phyloP scores from a whole-genome alignment of 2,888 invertebrate genomes.

The Lottia gigantea region DNA sequence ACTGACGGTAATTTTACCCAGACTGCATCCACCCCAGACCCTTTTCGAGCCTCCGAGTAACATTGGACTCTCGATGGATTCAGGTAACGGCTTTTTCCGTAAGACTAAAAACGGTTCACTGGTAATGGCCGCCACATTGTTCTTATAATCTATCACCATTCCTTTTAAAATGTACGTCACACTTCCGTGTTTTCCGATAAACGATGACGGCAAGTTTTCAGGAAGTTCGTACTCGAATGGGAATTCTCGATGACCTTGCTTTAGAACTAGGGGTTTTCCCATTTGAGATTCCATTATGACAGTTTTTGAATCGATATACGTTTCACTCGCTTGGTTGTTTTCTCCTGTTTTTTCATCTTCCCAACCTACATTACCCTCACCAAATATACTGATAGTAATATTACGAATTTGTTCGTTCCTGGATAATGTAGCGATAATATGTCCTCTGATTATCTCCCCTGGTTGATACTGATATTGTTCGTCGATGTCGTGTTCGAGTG shows the following conservation, averaged over 20 bases:
- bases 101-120: slow-evolving; percentile 66
- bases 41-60: slow-evolving; percentile 41
- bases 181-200: slow-evolving; percentile 67
- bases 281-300: slow-evolving; percentile 32
- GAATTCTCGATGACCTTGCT: slow-evolving; percentile 55
- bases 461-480: slow-evolving; percentile 68
- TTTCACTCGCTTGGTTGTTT: slow-evolving; percentile 54
- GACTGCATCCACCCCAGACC: slow-evolving; percentile 52
- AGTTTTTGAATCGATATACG: slow-evolving; percentile 60
- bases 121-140: slow-evolving; percentile 59
- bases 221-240: slow-evolving; percentile 63
- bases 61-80: slow-evolving; percentile 27
- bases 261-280: slow-evolving; percentile 38
- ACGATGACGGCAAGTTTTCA: slow-evolving; percentile 64
- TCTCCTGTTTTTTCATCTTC: slow-evolving; percentile 50
- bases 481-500: slow-evolving; percentile 67
- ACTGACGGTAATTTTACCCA: slow-evolving; percentile 56
- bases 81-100: slow-evolving; percentile 41
- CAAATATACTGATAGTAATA: slow-evolving; percentile 36
- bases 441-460: slow-evolving; percentile 62
- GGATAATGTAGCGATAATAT: slow-evolving; percentile 31
- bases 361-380: slow-evolving; percentile 63
- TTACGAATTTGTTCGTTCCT: slow-evolving; percentile 27
- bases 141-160: slow-evolving; percentile 56
- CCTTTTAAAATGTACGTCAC: slow-evolving; percentile 67